Evolutionary conservation across 2,797 vertebrate species (phyloP).

Genomic region (Clangula hyemalis): DNA sequence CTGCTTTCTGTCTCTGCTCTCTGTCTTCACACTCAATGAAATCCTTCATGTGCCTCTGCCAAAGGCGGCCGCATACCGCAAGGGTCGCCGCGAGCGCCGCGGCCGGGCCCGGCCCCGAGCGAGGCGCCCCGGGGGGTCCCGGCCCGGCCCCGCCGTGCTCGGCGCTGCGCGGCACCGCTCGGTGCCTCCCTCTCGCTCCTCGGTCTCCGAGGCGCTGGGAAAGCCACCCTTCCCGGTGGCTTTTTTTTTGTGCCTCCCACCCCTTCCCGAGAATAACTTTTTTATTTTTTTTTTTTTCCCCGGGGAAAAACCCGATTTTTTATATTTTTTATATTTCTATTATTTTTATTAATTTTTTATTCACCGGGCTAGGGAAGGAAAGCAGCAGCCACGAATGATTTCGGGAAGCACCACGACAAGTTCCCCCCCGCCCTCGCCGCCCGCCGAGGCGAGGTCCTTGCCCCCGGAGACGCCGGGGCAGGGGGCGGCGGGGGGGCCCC

Average conservation of each 20-base stretch:
- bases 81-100: slow-evolving; percentile 72
- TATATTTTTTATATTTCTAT: neutral
- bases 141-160: neutral
- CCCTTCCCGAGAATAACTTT: neutral
- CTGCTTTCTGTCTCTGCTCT: slow-evolving; percentile 88
- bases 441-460: neutral
- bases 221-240: neutral
- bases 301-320: neutral
- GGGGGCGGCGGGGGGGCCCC: neutral
- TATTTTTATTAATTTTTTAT: neutral
- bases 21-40: slow-evolving; percentile 90
- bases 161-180: neutral
- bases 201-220: neutral
- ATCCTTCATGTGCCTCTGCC: slow-evolving; percentile 86
- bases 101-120: slow-evolving; percentile 33
- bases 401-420: slow-evolving; percentile 37
- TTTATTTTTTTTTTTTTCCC: no score
- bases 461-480: neutral
- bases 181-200: neutral
- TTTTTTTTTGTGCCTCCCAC: neutral
- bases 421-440: neutral
- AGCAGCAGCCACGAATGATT: neutral
- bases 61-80: slow-evolving; percentile 77
- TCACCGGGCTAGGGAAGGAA: neutral
- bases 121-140: slow-evolving; percentile 27